Conservation (phyloP, 2,888 invertebrate species). For the Lasioglossum lativentre region DNA sequence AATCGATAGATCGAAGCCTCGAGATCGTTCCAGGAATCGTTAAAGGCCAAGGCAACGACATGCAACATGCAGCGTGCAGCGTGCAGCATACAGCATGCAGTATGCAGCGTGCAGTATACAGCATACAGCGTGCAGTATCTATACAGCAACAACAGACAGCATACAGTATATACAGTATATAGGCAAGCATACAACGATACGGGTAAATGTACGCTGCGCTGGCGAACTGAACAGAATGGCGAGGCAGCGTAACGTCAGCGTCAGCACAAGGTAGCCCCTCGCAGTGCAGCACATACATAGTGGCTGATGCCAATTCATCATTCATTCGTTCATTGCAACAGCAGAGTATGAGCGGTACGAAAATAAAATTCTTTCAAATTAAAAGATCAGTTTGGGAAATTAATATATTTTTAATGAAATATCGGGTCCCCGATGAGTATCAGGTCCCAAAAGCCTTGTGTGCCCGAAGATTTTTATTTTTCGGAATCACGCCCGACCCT, state of each 20-base stretch:
- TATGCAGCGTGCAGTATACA: too few relatives aligned
- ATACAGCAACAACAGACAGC: too few relatives aligned
- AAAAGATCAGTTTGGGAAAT: too few relatives aligned
- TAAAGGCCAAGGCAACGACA: constrained; percentile 73
- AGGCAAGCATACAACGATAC: constrained; percentile 52
- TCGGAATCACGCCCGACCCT: too few relatives aligned
- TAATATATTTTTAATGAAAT: too few relatives aligned
- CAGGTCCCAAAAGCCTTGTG: too few relatives aligned
- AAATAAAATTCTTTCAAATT: too few relatives aligned
- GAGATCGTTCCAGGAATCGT: constrained; percentile 73
- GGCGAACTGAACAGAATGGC: constrained; percentile 61
- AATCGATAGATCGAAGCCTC: constrained; percentile 70
- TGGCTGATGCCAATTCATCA: not conserved
- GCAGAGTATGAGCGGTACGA: too few relatives aligned
- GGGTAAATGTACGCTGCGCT: constrained; percentile 65
- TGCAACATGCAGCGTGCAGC: constrained; percentile 9
- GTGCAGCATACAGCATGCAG: not conserved
- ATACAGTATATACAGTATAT: not conserved
- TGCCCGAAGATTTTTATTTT: too few relatives aligned
- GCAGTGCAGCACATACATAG: constrained; percentile 55
- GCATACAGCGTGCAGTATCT: too few relatives aligned
- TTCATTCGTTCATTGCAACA: too few relatives aligned
- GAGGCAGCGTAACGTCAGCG: constrained; percentile 47
- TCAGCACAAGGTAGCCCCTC: constrained; percentile 28
- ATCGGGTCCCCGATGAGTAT: too few relatives aligned